Base-by-base conservation (phyloP, 2,797 vertebrate species). In the Myotis findleyi region DNA sequence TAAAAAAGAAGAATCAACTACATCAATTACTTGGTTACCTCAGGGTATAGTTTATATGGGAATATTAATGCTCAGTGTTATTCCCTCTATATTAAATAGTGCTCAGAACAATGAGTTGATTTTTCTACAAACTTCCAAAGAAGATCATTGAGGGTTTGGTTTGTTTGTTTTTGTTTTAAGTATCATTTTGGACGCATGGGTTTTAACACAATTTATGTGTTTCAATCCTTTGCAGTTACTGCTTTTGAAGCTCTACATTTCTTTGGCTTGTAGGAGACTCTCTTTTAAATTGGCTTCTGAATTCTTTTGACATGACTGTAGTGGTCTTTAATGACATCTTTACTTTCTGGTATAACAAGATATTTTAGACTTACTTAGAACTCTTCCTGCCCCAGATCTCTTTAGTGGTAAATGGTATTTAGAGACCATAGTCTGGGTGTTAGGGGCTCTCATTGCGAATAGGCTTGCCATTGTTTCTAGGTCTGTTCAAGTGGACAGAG, bases 211-310 rank as follows among this genome's bases (percentile, higher is more conserved):
- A 36, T 38, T 69, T 80, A 36, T 83, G 44, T 59, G 14, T 77
- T 93, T 73, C n/a, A 16, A 6, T 51, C 36, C 20, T 59, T 87
- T 91, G 76, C 8, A 66, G 47, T 75, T 66, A 51, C 51, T 93
- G 75, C 38, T 79, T 96, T 91, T 77, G 66, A 91, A 87, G 41
- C 33, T 89, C 6, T 41, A 25, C 55, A 69, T 94, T 36, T 69
- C 33, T 81, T 91, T 75, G 79, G 20, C 27, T 44, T 33, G 0
- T 33, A 11, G 25, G 66, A 93, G 25, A 59, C 20, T 49, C 21
- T 89, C 59, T 41, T 89, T 77, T 85, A 84, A 72, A 55, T 92
- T 89, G 90, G 44, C 72, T 69, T 93, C 76, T 36, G 13, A 86
- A 53, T 91, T 23, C 55, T 64, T 84, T 88, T 83, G 57, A 79